phyloP scores from a whole-genome alignment of 2,113 vertebrate species.

The Bubo bubo region DNA sequence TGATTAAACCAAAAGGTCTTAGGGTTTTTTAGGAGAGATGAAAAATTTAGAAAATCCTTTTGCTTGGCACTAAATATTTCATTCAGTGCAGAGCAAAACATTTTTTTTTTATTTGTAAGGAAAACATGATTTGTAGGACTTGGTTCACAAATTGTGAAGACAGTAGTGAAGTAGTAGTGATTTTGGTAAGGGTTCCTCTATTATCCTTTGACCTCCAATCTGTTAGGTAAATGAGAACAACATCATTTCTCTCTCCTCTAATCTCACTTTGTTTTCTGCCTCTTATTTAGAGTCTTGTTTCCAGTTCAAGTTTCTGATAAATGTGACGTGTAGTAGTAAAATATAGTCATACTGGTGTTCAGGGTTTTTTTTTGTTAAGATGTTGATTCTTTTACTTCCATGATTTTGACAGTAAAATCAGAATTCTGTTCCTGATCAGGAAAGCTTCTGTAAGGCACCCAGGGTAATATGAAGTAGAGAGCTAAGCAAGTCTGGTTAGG shows the following conservation, averaged over 20 bases:
- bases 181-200: neutral
- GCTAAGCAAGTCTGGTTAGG: neutral
- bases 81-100: neutral
- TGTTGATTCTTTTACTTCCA: neutral
- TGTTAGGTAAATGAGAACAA: neutral
- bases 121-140: neutral
- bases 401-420: neutral
- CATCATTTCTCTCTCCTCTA: neutral
- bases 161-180: neutral
- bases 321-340: neutral
- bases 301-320: neutral
- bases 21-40: neutral
- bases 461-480: neutral
- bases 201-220: neutral
- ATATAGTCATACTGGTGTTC: neutral
- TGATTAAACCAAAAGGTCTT: neutral
- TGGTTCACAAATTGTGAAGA: neutral
- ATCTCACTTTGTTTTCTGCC: neutral
- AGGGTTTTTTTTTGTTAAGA: rapidly evolving
- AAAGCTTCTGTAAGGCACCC: neutral
- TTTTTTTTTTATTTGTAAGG: neutral
- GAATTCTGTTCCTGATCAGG: neutral
- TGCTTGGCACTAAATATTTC: neutral
- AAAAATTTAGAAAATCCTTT: neutral
- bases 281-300: neutral